These are phyloP conservation scores for Ephydatia muelleri DNA, from an alignment of 37 sponge, comb jelly and placozoan genomes.

Conservation along the genomic window DNA sequence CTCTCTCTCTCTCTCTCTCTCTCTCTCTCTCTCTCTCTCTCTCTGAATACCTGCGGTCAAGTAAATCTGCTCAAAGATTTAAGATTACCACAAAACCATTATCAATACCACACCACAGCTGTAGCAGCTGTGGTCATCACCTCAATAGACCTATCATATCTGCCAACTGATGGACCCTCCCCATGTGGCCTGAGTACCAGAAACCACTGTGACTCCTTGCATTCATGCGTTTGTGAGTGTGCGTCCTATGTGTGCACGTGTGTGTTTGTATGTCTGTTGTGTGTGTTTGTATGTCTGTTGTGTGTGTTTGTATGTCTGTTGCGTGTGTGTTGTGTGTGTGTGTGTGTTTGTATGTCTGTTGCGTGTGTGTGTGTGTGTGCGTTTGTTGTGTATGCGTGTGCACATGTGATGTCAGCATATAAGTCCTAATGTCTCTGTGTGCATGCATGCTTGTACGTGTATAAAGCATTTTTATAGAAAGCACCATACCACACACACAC, in stretches of 20 bases:
- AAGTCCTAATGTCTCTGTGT: no score
- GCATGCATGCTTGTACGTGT: no score
- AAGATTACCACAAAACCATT: background rate
- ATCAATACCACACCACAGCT: background rate
- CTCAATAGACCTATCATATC: background rate
- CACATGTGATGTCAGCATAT: no score
- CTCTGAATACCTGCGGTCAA: background rate
- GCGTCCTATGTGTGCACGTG: conserved; percentile 2
- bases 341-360: no score
- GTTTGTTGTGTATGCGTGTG: no score
- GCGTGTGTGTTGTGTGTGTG: no score
- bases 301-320: no score
- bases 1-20: conserved; percentile 61
- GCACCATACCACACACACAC: no score
- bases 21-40: conserved; percentile 57
- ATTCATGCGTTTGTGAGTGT: background rate
- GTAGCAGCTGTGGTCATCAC: background rate
- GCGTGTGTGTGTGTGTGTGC: no score
- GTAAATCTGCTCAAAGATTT: background rate
- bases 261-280: background rate
- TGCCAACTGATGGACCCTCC: background rate
- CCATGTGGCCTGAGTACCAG: background rate
- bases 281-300: no score
- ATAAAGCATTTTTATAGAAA: no score
- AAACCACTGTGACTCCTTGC: background rate